Evolutionary conservation across 2,797 vertebrate genomes (phyloP), one percentile per base, ranked within the genome.

Genomic region (Atherinosoma microstoma): DNA sequence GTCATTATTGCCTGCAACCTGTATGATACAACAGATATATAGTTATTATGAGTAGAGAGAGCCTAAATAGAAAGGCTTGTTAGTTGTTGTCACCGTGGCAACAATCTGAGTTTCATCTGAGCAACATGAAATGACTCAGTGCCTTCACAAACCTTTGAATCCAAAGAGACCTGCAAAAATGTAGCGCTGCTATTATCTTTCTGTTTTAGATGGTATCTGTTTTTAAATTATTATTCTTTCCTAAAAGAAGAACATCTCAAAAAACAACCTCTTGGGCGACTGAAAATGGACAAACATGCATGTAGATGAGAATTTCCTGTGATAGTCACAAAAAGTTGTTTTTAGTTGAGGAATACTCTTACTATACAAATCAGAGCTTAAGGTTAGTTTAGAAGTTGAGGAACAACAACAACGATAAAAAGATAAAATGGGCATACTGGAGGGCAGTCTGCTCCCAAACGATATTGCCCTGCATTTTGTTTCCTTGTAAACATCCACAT

Each of bases 31-130:
- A 56, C 16, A 18, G 15, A 45, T 30, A 12, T 45, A 15, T 45
- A 7, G 58, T 60, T 5, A 56, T 38, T 11, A 34, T 47, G 18
- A 73, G 10, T 13, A 16, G 1, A 8, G 22, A 16, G 7, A 47
- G 45, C 20, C 34, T 12, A 6, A 29, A 49, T 24, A 20, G 42
- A 42, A 57, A 71, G 9, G 36, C 75, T 70, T 61, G 30, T 15
- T 51, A 34, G 57, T 13, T 59, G 53, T 57, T 51, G 62, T 76
- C 57, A 63, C 53, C 64, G 9, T 47, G 38, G 49, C 38, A 76
- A 13, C n/a, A n/a, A 16, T n/a, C 34, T 58, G 24, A 24, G n/a
- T 64, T 57, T 30, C 27, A 29, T 54, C 36, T 6, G 5, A 38
- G 15, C 32, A 54, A 38, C 9, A 35, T 67, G 11, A 36, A 24